Percentiles rank a stretch among this genome's conserved stretches.
Evolutionary conservation across 2,888 invertebrate genomes (phyloP).

Genomic region (Apotomis turbidana): DNA sequence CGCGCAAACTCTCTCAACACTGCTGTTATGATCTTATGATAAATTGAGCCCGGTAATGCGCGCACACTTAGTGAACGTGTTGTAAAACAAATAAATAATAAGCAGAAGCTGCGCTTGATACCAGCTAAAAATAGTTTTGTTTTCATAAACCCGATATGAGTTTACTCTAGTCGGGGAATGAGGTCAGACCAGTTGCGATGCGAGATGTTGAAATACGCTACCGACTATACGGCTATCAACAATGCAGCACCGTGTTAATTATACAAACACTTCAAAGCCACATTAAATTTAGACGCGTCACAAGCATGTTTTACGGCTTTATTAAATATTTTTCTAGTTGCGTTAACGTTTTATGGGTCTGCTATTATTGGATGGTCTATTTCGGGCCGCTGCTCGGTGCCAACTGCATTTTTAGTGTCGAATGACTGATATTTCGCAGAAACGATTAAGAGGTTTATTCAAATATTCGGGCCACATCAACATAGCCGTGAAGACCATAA

Average conservation of each 20-base stretch:
- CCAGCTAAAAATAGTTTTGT: constrained; percentile 77
- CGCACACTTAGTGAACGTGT: constrained; percentile 72
- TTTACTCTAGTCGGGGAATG: constrained; percentile 78
- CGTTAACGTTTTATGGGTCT: constrained; percentile 27
- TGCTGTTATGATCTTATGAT: constrained; percentile 35
- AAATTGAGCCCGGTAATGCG: constrained; percentile 45
- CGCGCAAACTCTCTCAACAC: constrained; percentile 43
- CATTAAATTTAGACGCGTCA: constrained; percentile 35
- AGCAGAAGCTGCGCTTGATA: constrained; percentile 67
- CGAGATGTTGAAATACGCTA: constrained; percentile 61
- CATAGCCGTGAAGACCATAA: not conserved
- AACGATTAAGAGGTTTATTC: constrained; percentile 20
- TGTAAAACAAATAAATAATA: constrained; percentile 76
- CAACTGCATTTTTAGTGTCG: constrained; percentile 34
- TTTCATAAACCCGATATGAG: constrained; percentile 79
- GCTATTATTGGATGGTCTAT: constrained; percentile 37
- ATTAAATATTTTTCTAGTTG: constrained; percentile 30
- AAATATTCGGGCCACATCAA: constrained; percentile 14
- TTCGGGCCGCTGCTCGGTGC: constrained; percentile 23
- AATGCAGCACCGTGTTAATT: constrained; percentile 61
- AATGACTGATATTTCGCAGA: constrained; percentile 15
- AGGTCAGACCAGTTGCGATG: constrained; percentile 76
- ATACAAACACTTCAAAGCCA: constrained; percentile 49
- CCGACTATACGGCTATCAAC: constrained; percentile 60
- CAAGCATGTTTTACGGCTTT: constrained; percentile 33